Evolutionary conservation across 1,140 invertebrate genomes (phyloP).

Genomic region (Polypedilum vanderplanki): DNA sequence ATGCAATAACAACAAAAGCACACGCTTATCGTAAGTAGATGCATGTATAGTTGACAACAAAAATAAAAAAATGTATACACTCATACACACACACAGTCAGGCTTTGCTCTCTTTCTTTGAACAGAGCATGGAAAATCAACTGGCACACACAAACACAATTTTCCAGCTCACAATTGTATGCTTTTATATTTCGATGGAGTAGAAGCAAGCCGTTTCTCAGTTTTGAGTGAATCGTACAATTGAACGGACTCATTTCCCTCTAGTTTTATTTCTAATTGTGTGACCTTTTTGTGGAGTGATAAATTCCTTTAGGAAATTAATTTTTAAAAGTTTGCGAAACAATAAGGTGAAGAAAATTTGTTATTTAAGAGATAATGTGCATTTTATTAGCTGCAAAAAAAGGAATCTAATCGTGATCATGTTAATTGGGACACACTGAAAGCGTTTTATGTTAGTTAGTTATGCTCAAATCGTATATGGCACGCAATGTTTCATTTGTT

Average conservation of each 20-base stretch:
- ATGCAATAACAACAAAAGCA: too few species aligned
- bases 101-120: not conserved
- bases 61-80: too few species aligned
- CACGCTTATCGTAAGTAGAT: too few species aligned
- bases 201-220: not conserved
- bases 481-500: slow-evolving; percentile 17
- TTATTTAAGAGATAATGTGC: not conserved
- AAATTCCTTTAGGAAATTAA: not conserved
- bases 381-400: not conserved
- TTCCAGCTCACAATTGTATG: not conserved
- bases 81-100: too few species aligned
- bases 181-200: not conserved
- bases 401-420: not conserved
- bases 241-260: not conserved
- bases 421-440: slow-evolving; percentile 7
- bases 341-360: not conserved
- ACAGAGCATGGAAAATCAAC: slow-evolving; percentile 17
- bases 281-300: not conserved
- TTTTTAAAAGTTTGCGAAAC: not conserved
- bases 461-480: not conserved
- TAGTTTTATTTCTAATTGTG: not conserved
- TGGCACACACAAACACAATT: not conserved
- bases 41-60: too few species aligned
- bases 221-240: slow-evolving; percentile 18
- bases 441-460: not conserved